Percentiles rank a stretch among this genome's conserved stretches.
phyloP scores from a whole-genome alignment of 2,888 invertebrate species.

The Chrysina gloriosa region DNA sequence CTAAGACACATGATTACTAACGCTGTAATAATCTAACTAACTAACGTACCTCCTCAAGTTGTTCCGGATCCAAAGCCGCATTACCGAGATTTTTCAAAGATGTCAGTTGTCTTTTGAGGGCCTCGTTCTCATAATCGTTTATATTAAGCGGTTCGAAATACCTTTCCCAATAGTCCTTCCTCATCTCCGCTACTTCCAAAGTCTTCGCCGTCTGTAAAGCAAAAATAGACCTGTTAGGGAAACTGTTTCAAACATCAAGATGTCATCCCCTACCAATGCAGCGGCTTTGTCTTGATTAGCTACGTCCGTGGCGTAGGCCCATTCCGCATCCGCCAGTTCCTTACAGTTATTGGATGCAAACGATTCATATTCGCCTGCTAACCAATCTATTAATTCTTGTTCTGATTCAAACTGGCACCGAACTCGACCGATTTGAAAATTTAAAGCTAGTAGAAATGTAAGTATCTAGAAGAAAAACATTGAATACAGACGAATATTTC shows the following conservation, averaged over 20 bases:
- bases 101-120: conserved; percentile 63
- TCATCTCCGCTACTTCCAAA: conserved; percentile 55
- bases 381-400: background rate
- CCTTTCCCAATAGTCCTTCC: conserved; percentile 61
- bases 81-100: conserved; percentile 65
- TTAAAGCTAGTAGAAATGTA: too few relatives aligned
- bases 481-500: too few relatives aligned
- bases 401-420: background rate
- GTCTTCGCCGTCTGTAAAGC: conserved; percentile 52
- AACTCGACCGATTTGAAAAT: too few relatives aligned
- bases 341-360: background rate
- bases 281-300: conserved; percentile 45
- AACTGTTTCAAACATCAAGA: conserved; percentile 48
- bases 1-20: too few relatives aligned
- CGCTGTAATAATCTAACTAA: too few relatives aligned
- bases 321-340: background rate
- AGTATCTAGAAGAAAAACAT: too few relatives aligned
- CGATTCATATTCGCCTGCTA: background rate
- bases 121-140: conserved; percentile 61
- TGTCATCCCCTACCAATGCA: conserved; percentile 48
- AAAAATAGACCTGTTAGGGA: background rate
- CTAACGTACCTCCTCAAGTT: conserved; percentile 62
- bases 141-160: conserved; percentile 58
- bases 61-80: conserved; percentile 61
- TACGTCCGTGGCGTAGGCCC: background rate